These are phyloP conservation scores for Troides aeacus DNA, from an alignment of 2,888 invertebrate species.

Conservation along the genomic window DNA sequence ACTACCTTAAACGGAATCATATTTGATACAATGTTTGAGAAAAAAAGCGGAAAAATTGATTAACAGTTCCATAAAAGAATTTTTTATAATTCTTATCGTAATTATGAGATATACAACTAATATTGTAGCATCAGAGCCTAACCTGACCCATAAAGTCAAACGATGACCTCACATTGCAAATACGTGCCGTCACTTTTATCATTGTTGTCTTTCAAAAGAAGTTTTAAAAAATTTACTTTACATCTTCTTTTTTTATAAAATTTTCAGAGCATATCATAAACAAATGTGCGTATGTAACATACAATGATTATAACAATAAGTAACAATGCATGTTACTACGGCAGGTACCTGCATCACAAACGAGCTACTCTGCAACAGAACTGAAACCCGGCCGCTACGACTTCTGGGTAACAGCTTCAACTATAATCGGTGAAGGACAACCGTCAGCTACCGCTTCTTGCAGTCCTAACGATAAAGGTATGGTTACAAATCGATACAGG, in stretches of 20 bases:
- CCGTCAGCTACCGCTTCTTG: conserved; percentile 92
- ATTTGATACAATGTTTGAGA: not conserved
- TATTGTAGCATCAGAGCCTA: too few relatives aligned
- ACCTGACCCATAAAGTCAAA: too few relatives aligned
- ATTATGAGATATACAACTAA: too few relatives aligned
- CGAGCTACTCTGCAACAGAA: conserved; percentile 92
- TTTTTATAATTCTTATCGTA: too few relatives aligned
- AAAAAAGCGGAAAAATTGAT: too few relatives aligned
- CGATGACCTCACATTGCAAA: too few relatives aligned
- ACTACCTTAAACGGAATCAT: not conserved
- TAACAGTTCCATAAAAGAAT: too few relatives aligned
- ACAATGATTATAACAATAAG: not conserved
- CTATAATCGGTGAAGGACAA: conserved; percentile 96
- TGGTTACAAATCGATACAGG: conserved; percentile 4
- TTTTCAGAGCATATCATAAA: not conserved
- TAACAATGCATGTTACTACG: not conserved
- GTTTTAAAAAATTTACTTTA: too few relatives aligned
- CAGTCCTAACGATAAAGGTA: conserved; percentile 90
- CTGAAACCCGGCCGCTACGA: conserved; percentile 92
- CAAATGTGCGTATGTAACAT: not conserved
- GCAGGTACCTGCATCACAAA: conserved; percentile 87
- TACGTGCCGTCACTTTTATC: too few relatives aligned
- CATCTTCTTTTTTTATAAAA: too few relatives aligned
- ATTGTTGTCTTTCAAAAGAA: too few relatives aligned
- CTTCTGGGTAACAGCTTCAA: conserved; percentile 97